Conservation (phyloP, 2,113 vertebrate species). For the Xiphias gladius region DNA sequence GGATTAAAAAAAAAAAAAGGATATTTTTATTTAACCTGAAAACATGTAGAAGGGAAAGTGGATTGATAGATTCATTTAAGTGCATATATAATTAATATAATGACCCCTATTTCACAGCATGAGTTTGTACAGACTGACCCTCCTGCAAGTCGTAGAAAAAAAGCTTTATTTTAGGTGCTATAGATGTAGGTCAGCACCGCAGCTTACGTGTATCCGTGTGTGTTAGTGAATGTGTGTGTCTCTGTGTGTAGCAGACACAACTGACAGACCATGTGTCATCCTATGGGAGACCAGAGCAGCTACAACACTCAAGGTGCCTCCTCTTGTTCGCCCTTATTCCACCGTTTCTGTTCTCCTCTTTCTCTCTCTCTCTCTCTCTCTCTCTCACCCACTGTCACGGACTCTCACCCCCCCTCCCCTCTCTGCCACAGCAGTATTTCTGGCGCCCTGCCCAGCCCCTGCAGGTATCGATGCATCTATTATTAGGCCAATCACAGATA, state of each 20-base stretch:
- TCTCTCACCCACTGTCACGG: too few relatives aligned
- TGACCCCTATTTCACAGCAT: neutral
- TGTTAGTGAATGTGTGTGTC: neutral
- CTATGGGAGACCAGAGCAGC: constrained; percentile 52
- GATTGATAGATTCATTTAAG: neutral
- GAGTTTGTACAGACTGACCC: constrained; percentile 31
- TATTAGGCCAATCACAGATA: constrained; percentile 79
- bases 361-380: neutral
- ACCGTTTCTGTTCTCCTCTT: constrained; percentile 12
- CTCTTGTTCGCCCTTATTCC: constrained; percentile 39
- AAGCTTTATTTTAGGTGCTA: constrained; percentile 22
- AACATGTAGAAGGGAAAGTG: neutral
- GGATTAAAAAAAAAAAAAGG: too few relatives aligned
- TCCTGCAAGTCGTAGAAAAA: neutral
- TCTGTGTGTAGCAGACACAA: constrained; percentile 23
- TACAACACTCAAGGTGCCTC: constrained; percentile 68
- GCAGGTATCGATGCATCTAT: constrained; percentile 81
- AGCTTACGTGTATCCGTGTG: constrained; percentile 4
- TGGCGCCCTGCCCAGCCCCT: constrained; percentile 60
- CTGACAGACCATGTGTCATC: constrained; percentile 50
- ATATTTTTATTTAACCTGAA: neutral
- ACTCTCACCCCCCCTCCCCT: too few relatives aligned
- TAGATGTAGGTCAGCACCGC: constrained; percentile 62
- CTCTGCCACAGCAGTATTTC: constrained; percentile 29
- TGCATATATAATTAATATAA: neutral